Evolutionary conservation across 2,888 invertebrate genomes (phyloP), one percentile per base, ranked within the genome.

Genomic region (Melipona bicolor): DNA sequence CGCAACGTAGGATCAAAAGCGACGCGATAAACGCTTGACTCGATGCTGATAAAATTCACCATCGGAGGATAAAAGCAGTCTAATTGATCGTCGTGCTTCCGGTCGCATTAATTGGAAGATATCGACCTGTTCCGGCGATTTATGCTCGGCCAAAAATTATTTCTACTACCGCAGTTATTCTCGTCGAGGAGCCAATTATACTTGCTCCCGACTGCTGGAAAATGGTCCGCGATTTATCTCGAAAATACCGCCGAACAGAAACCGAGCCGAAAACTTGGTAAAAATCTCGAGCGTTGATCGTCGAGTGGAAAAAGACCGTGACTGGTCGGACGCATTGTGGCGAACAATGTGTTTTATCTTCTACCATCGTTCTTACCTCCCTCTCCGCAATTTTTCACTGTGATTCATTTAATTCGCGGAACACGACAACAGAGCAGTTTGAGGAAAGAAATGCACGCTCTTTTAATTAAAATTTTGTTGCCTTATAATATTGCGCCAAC

Each of bases 31-130:
- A 59, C 71, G 67, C 21, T 81, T n/a, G 32, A 77, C 61, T 61
- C 27, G 17, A 13, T 17, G 15, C 21, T 27, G 77, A 77, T 72
- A 50, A 77, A 77, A 71, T 61, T 65, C 4, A 54, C 9, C 21
- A 54, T 9, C n/a, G 19, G 3, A 36, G 77, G 54, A 2, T 43
- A 43, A 61, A 73, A 71, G 36, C n/a, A 3, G 24, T 36, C 17
- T 43, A 36, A 43, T 61, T 62, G 49, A 69, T 77, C 59, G 32
- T 17, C 62, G 11, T 24, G 36, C 32, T 67, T 50, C 52, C 17
- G 27, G 4, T 54, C 17, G 17, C 43, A 69, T 69, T 73, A 77
- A 81, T 73, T 49, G 52, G 24, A 24, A 64, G 24, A 49, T 54
- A 71, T 72, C 68, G 52, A 77, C 61, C 49, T 17, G 19, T 19